A percentile compares a stretch with the other conserved stretches of the same genome.
phyloP scores from a whole-genome alignment of 2,113 vertebrate species.

The Eolophus roseicapilla region DNA sequence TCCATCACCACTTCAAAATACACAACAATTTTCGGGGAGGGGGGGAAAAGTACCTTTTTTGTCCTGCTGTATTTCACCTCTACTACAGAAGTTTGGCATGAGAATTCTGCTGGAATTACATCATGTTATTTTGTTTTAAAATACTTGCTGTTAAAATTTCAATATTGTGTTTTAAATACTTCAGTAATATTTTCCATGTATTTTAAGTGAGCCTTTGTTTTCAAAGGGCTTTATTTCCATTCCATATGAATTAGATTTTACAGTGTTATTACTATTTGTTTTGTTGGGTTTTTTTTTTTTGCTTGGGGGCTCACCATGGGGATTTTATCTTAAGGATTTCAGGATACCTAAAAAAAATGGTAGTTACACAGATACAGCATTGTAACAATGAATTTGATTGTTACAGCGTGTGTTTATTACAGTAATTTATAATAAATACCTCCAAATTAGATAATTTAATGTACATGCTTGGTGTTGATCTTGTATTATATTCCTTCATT shows the following conservation, averaged over 20 bases:
- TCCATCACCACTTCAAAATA: background rate
- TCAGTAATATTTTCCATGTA: background rate
- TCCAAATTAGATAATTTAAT: conserved; percentile 8
- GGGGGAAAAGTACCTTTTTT: background rate
- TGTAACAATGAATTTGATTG: background rate
- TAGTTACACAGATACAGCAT: background rate
- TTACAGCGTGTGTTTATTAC: background rate
- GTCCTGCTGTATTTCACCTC: background rate
- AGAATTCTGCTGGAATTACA: background rate
- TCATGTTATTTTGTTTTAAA: background rate
- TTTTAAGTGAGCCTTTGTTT: background rate
- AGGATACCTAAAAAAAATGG: background rate
- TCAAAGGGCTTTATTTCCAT: background rate
- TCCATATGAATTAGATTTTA: background rate
- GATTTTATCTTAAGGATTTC: background rate
- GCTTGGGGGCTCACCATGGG: background rate
- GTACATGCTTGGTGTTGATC: background rate
- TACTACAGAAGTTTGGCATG: background rate
- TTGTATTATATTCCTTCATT: conserved; percentile 26
- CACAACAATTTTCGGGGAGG: background rate
- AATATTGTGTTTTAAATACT: background rate
- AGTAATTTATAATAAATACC: conserved; percentile 13
- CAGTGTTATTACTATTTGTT: background rate
- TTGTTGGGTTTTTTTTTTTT: background rate
- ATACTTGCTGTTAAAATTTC: background rate